These are phyloP conservation scores for Plectropomus leopardus DNA, from an alignment of 2,113 vertebrate genomes.

Conservation along the genomic window DNA sequence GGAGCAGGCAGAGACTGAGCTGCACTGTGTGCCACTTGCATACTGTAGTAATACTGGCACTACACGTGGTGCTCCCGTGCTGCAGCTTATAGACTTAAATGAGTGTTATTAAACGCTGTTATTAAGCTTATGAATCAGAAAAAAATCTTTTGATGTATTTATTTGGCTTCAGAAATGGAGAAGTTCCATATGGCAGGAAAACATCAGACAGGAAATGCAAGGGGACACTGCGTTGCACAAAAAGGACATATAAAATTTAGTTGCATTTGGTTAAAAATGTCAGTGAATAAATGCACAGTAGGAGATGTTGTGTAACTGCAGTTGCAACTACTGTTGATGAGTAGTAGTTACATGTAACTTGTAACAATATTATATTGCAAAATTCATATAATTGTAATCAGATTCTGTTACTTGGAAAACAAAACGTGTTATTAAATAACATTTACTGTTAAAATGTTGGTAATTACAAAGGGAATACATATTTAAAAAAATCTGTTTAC, in stretches of 20 bases:
- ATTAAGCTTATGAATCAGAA: too few relatives aligned
- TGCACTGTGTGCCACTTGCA: neutral
- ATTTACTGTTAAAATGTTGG: too few relatives aligned
- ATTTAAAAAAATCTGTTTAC: too few relatives aligned
- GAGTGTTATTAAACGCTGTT: neutral
- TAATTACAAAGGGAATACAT: too few relatives aligned
- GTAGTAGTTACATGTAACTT: too few relatives aligned
- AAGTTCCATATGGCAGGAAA: rapidly evolving
- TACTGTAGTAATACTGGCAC: conserved; percentile 7
- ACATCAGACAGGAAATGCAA: neutral
- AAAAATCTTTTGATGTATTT: neutral
- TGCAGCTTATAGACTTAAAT: neutral
- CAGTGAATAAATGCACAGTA: neutral
- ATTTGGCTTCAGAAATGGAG: too few relatives aligned
- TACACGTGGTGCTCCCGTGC: conserved; percentile 59
- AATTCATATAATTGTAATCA: too few relatives aligned
- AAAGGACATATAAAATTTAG: neutral
- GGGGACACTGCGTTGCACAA: neutral
- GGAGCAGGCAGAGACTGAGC: conserved; percentile 49
- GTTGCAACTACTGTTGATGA: too few relatives aligned
- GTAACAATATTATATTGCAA: too few relatives aligned
- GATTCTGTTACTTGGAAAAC: too few relatives aligned
- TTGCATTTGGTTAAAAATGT: too few relatives aligned
- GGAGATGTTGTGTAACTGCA: neutral
- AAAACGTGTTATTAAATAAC: too few relatives aligned